A percentile compares a stretch with the other conserved stretches of the same genome.
Conservation (phyloP, 2,797 vertebrate genomes). For the Eulemur coronatus region DNA sequence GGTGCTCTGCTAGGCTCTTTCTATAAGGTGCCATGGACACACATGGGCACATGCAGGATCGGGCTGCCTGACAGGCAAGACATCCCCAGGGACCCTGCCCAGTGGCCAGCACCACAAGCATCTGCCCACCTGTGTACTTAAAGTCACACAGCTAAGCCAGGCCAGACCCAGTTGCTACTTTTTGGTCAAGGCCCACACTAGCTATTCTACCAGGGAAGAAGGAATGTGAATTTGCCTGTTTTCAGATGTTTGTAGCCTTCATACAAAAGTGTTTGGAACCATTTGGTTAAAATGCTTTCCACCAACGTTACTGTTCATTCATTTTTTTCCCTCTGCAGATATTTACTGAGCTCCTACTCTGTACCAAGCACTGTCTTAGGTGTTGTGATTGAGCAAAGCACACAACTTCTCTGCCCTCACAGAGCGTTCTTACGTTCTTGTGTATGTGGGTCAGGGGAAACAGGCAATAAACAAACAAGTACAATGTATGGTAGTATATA, state of each 20-base stretch:
- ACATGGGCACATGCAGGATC: too few relatives aligned
- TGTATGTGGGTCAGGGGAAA: neutral
- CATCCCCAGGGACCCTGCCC: neutral
- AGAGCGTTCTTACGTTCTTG: neutral
- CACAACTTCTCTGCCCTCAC: neutral
- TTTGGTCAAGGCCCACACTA: neutral
- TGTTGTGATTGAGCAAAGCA: neutral
- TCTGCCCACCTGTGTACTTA: neutral
- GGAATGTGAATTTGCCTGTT: neutral
- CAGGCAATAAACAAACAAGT: neutral
- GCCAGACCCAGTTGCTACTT: neutral
- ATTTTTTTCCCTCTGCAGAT: neutral
- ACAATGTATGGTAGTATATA: neutral
- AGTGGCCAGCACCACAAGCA: neutral
- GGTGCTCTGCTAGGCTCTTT: neutral
- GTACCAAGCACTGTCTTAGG: neutral
- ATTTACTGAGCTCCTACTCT: neutral
- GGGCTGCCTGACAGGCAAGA: neutral
- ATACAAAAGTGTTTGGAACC: neutral
- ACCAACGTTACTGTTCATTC: neutral
- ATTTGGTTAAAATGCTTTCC: neutral
- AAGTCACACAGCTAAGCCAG: neutral
- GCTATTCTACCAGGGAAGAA: neutral
- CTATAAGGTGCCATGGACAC: neutral
- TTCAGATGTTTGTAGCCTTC: neutral